Evolutionary conservation across 2,888 invertebrate species (phyloP).

Genomic region (Cabera pusaria): DNA sequence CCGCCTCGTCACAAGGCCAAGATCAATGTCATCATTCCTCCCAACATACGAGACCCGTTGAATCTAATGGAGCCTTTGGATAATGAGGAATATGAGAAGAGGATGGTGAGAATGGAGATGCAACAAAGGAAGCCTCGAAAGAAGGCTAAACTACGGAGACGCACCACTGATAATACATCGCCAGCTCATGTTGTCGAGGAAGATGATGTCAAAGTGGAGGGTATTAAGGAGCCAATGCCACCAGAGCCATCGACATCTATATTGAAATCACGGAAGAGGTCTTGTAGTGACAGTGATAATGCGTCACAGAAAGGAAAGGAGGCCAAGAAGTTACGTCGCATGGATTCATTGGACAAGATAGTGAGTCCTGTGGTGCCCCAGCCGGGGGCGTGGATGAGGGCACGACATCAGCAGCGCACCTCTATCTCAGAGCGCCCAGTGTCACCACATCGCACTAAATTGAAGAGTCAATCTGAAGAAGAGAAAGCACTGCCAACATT

Average conservation of each 20-base stretch:
- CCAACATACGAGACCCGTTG: conserved; percentile 95
- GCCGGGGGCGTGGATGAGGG: conserved; percentile 92
- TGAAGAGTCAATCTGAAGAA: conserved; percentile 58
- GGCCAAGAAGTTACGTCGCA: conserved; percentile 84
- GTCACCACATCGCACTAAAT: conserved; percentile 68
- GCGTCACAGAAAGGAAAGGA: conserved; percentile 79
- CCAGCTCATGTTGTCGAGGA: conserved; percentile 47
- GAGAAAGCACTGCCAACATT: conserved; percentile 85
- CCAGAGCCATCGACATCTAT: conserved; percentile 67
- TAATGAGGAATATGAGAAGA: conserved; percentile 92
- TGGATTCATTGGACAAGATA: conserved; percentile 92
- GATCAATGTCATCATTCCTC: conserved; percentile 96
- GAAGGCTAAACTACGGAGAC: conserved; percentile 84
- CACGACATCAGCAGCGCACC: conserved; percentile 59
- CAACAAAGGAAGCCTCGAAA: conserved; percentile 88
- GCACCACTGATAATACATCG: conserved; percentile 72
- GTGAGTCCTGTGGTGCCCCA: conserved; percentile 96
- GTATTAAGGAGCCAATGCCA: conserved; percentile 64
- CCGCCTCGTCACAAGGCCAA: conserved; percentile 91
- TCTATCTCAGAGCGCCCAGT: conserved; percentile 72
- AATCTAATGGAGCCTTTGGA: conserved; percentile 92
- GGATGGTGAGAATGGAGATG: conserved; percentile 87
- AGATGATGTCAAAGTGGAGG: conserved; percentile 49
- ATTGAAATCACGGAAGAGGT: conserved; percentile 72
- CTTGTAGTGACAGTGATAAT: conserved; percentile 82